Base-by-base conservation (phyloP, 2,797 vertebrate genomes). In the Naso thynnoides region DNA sequence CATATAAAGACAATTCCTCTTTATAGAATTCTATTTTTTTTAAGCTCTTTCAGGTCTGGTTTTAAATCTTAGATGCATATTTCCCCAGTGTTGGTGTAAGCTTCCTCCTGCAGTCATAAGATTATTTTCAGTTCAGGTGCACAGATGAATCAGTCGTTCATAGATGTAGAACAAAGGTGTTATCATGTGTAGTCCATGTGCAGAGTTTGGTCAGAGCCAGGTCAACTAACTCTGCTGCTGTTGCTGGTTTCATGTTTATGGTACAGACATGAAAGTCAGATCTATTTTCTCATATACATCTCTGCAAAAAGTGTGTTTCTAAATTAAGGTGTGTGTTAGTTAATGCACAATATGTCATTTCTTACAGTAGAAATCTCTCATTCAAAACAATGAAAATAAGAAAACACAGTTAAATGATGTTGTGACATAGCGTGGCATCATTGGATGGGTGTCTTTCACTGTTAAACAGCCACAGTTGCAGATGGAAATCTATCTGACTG, bases 11-110 rank as follows among this genome's bases (percentile, higher is more conserved):
- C 65, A 49, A 47, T 55, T 69, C 60, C 39, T 63, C 27, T 73
- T 42, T 15, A 23, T 33, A 42, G 27, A 41, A 6, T 54, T 69
- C 57, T 49, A 65, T 71, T 82, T 81, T 47, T 78, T 62, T 70
- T 56, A 82, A 68, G 80, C 49, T 76, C 70, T 74, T 62, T 73
- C 63, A 81, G 29, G 39, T 41, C 26, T 50, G 63, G 41, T 27
- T 71, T 63, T 70, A 38, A 71, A 47, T 41, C 65, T 57, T 9
- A 38, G 49, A 26, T 29, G 49, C 58, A 66, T n/a, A 55, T 31
- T 16, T 9, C 60, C 39, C 11, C 36, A 44, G 45, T 23, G 23
- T 27, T 21, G 4, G 23, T 0, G 1, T 21, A 54, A 36, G 5
- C 21, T 61, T 67, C 39, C 36, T 41, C 23, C 29, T 50, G 44